Evolutionary conservation across 2,113 vertebrate genomes (phyloP).

Genomic region (Gallinago paraguaiae): DNA sequence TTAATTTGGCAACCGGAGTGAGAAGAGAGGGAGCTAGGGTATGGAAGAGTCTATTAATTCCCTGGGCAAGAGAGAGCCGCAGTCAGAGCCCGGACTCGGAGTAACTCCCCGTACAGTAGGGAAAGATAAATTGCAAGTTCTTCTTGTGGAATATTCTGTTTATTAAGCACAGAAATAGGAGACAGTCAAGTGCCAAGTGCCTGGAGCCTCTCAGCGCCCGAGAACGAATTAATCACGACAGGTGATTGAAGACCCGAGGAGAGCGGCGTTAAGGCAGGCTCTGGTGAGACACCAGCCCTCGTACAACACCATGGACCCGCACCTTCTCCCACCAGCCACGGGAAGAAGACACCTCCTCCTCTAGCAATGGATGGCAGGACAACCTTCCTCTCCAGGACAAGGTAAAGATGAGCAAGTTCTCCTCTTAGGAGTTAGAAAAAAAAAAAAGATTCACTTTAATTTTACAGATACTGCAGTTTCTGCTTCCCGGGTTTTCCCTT

Average conservation of each 20-base stretch:
- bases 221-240: slow-evolving; percentile 18
- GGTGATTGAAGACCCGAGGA: neutral
- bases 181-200: slow-evolving; percentile 36
- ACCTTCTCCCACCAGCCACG: neutral
- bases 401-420: neutral
- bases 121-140: slow-evolving; percentile 35
- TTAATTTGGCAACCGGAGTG: slow-evolving; percentile 13
- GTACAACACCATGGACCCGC: fast-evolving
- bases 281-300: neutral
- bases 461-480: neutral
- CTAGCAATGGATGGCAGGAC: neutral
- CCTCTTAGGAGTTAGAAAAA: fast-evolving
- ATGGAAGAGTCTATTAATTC: slow-evolving; percentile 49
- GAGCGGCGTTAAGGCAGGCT: neutral
- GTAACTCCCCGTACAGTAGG: neutral
- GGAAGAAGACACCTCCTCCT: neutral
- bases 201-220: neutral
- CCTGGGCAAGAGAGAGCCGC: neutral
- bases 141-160: slow-evolving; percentile 44
- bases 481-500: neutral
- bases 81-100: neutral
- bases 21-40: neutral
- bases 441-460: neutral
- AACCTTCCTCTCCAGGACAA: neutral
- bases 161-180: slow-evolving; percentile 38